Evolutionary conservation across 2,888 invertebrate species (phyloP), one percentile per base, ranked within the genome.

Genomic region (Xestia sexstrigata): DNA sequence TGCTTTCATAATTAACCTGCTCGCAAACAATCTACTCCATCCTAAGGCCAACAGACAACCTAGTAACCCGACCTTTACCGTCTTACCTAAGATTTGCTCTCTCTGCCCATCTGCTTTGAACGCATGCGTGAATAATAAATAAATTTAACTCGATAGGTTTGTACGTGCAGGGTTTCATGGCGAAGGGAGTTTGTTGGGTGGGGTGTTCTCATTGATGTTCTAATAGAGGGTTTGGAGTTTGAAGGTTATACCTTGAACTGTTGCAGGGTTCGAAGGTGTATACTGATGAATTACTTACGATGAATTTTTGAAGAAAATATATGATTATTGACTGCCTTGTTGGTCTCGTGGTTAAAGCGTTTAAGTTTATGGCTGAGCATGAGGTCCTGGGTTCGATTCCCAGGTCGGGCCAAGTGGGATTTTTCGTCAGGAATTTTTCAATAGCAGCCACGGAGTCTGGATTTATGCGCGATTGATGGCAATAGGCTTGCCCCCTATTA

Each of bases 1-100:
- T 74, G 55, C 80, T 42, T 65, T 70, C 74, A 58, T 60, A 83
- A 84, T 78, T 73, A 67, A 68, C 76, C 63, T 39, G 17, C 4
- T 45, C n/a, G 13, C 55, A 74, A 79, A 87, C 76, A 78, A 80
- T 72, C 42, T 73, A 30, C 23, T 35, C 55, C 39, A 58, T 67
- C 58, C 52, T 73, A 70, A 73, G 35, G 58, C 49, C 39, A 74
- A 65, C 60, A 47, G 30, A 45, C 84, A 87, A 82, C 76, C 65
- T 67, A 85, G 73, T 85, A 75, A 77, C 62, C 62, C 47, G 62
- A 83, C 85, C 86, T 86, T 81, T 78, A n/a, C 17, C 75, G 58
- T 76, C 20, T 73, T 58, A 71, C 68, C 72, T 76, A 76, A 81
- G 60, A 83, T 83, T 81, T 78, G 35, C 60, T 75, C 66, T 81